A percentile compares a stretch with the other conserved stretches of the same genome.
phyloP scores from a whole-genome alignment of 2,888 invertebrate species.

The Tinea pellionella region DNA sequence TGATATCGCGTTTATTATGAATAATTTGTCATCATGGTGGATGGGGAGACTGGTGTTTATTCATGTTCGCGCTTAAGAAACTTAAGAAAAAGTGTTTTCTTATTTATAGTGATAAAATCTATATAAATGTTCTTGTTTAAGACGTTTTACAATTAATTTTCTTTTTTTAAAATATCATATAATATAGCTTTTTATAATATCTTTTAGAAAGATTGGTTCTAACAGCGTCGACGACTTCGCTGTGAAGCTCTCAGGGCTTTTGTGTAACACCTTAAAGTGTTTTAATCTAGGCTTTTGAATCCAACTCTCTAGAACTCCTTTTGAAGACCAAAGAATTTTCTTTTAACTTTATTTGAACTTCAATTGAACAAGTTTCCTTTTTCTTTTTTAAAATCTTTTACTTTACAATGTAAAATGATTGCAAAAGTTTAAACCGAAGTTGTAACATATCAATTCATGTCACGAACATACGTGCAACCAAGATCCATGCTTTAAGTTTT shows the following conservation, averaged over 20 bases:
- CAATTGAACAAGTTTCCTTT: neutral
- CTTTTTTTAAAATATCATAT: neutral
- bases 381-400: neutral
- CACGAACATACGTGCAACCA: too few relatives aligned
- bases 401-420: too few relatives aligned
- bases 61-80: too few relatives aligned
- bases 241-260: neutral
- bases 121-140: too few relatives aligned
- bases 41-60: too few relatives aligned
- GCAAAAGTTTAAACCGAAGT: too few relatives aligned
- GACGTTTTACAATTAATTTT: neutral
- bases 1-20: too few relatives aligned
- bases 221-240: neutral
- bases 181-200: neutral
- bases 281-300: constrained; percentile 8
- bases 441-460: too few relatives aligned
- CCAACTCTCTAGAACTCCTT: neutral
- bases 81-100: too few relatives aligned
- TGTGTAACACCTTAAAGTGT: neutral
- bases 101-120: too few relatives aligned
- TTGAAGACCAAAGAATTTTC: constrained; percentile 1
- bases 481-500: too few relatives aligned
- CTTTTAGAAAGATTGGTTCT: neutral
- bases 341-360: neutral
- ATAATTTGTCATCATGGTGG: too few relatives aligned